Conservation (phyloP, 2,888 invertebrate genomes). For the Stenotaenia linearis region DNA sequence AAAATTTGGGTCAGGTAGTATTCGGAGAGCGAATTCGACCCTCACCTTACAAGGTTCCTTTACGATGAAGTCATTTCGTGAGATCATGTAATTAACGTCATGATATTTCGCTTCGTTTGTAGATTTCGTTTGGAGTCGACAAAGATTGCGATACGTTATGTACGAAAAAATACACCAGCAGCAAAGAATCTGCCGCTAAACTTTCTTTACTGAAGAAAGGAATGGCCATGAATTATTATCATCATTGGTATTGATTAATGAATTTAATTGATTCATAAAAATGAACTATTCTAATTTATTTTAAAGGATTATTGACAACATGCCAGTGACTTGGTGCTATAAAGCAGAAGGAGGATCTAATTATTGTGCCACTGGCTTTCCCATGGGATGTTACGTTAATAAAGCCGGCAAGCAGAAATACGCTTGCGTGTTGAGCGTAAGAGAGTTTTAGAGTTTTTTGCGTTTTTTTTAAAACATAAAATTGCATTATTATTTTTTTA, state of each 20-base stretch:
- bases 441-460: background rate
- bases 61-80: background rate
- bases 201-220: slow-evolving; percentile 82
- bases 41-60: slow-evolving; percentile 75
- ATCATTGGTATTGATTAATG: slow-evolving; percentile 71
- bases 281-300: background rate
- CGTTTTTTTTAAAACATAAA: background rate
- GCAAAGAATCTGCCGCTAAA: slow-evolving; percentile 60
- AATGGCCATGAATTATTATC: slow-evolving; percentile 91
- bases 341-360: slow-evolving; percentile 46
- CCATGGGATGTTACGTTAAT: slow-evolving; percentile 89
- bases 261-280: background rate
- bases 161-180: slow-evolving; percentile 63
- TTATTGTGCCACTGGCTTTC: slow-evolving; percentile 93
- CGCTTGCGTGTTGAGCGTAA: slow-evolving; percentile 48
- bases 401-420: slow-evolving; percentile 53
- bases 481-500: slow-evolving; percentile 7
- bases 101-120: slow-evolving; percentile 41
- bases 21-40: slow-evolving; percentile 98
- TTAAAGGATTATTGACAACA: slow-evolving; percentile 69
- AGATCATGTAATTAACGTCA: background rate
- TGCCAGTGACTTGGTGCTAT: slow-evolving; percentile 99
- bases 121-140: slow-evolving; percentile 70
- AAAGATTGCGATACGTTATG: slow-evolving; percentile 52
- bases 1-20: slow-evolving; percentile 97